Percentiles rank a stretch among this genome's conserved stretches.
Conservation (phyloP, 2,888 invertebrate genomes). For the Busseola fusca region DNA sequence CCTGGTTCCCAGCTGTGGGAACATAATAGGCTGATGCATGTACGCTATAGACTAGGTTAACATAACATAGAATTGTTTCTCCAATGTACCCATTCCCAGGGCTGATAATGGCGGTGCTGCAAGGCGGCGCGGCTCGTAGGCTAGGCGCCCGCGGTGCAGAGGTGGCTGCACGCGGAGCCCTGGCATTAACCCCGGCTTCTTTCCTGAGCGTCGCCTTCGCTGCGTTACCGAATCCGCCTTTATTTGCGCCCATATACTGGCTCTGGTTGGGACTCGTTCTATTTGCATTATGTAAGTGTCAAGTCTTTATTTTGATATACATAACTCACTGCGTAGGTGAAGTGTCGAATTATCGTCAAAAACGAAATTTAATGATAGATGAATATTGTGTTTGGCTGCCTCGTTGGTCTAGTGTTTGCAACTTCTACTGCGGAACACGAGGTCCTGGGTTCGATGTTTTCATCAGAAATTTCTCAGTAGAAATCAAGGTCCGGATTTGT, state of each 20-base stretch:
- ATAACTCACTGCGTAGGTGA: background rate
- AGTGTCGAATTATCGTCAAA: background rate
- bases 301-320: background rate
- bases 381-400: background rate
- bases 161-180: slow-evolving; percentile 92
- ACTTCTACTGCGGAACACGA: background rate
- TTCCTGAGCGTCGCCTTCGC: slow-evolving; percentile 96
- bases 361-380: background rate
- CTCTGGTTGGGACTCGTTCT: slow-evolving; percentile 95
- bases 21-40: background rate
- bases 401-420: background rate
- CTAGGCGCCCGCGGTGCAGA: slow-evolving; percentile 92
- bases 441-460: background rate
- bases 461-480: background rate
- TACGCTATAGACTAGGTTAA: background rate
- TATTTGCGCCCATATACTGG: slow-evolving; percentile 82
- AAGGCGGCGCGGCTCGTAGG: slow-evolving; percentile 96
- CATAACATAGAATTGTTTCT: background rate
- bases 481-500: background rate
- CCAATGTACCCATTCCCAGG: slow-evolving; percentile 69
- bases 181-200: slow-evolving; percentile 95
- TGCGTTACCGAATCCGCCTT: slow-evolving; percentile 73
- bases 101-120: slow-evolving; percentile 96
- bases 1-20: background rate
- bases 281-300: slow-evolving; percentile 95